phyloP scores from a whole-genome alignment of 2,797 vertebrate genomes.

The Erethizon dorsatum region DNA sequence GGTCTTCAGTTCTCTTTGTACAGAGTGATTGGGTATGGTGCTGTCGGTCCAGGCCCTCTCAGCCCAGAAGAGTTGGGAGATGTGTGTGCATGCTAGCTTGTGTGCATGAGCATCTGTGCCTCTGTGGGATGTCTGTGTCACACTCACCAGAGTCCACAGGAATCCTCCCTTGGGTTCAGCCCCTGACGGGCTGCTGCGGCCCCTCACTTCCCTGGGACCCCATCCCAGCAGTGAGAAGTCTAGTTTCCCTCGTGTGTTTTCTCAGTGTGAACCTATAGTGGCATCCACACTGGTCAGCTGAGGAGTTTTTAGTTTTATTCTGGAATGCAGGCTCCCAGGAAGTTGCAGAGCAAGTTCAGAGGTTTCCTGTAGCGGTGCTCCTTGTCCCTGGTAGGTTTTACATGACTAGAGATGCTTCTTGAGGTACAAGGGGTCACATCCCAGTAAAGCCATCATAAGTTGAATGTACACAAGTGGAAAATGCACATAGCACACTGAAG shows the following conservation, averaged over 20 bases:
- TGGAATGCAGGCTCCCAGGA: neutral
- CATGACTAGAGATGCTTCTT: neutral
- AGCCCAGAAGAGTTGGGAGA: neutral
- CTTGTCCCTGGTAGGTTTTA: neutral
- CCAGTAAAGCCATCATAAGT: neutral
- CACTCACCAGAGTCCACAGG: neutral
- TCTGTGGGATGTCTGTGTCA: neutral
- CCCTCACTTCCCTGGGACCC: neutral
- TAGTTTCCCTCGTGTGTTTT: neutral
- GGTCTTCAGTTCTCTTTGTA: neutral
- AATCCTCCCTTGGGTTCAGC: neutral
- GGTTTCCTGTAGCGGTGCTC: neutral
- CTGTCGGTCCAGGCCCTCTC: neutral
- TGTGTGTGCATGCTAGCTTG: neutral
- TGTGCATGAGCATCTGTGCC: no score
- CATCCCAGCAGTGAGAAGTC: neutral
- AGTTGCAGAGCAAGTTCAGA: neutral
- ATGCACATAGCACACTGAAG: neutral
- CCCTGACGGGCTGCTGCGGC: no score
- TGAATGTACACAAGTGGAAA: neutral
- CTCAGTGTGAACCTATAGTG: neutral
- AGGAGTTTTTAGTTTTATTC: neutral
- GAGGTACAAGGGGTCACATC: neutral
- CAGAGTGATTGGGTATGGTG: neutral
- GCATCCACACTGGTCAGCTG: neutral